Evolutionary conservation across 2,888 invertebrate genomes (phyloP).

Genomic region (Rotaria macrura): DNA sequence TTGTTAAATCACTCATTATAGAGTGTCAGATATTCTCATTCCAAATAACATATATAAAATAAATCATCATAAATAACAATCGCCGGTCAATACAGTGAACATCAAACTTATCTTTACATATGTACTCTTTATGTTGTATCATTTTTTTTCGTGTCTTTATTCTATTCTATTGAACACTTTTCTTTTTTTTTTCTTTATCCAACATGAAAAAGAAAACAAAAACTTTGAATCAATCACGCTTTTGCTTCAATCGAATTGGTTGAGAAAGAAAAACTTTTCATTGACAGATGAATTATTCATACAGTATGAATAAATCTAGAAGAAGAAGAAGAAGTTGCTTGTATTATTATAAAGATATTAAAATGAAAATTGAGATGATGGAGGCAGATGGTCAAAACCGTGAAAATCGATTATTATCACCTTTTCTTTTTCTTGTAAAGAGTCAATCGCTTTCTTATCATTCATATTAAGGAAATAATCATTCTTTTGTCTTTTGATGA

Average conservation of each 20-base stretch:
- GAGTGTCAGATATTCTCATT: constrained; percentile 1
- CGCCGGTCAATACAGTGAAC: constrained; percentile 1
- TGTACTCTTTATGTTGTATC: constrained; percentile 3
- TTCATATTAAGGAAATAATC: background rate
- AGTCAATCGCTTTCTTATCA: too few relatives aligned
- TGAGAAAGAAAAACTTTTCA: too few relatives aligned
- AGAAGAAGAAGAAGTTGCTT: too few relatives aligned
- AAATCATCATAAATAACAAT: background rate
- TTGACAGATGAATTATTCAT: too few relatives aligned
- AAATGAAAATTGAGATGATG: too few relatives aligned
- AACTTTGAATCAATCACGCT: too few relatives aligned
- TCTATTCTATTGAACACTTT: background rate
- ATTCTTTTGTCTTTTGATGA: background rate
- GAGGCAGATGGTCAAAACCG: too few relatives aligned
- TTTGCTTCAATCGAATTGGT: too few relatives aligned
- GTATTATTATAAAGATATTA: too few relatives aligned
- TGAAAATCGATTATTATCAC: too few relatives aligned
- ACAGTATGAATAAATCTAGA: too few relatives aligned
- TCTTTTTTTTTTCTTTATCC: background rate
- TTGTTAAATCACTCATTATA: background rate
- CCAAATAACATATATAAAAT: background rate
- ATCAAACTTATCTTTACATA: background rate
- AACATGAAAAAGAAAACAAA: background rate
- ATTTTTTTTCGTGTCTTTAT: background rate
- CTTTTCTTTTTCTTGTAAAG: too few relatives aligned